Evolutionary conservation across 2,888 invertebrate genomes (phyloP).

Genomic region (Carpatolechia fugitivella): DNA sequence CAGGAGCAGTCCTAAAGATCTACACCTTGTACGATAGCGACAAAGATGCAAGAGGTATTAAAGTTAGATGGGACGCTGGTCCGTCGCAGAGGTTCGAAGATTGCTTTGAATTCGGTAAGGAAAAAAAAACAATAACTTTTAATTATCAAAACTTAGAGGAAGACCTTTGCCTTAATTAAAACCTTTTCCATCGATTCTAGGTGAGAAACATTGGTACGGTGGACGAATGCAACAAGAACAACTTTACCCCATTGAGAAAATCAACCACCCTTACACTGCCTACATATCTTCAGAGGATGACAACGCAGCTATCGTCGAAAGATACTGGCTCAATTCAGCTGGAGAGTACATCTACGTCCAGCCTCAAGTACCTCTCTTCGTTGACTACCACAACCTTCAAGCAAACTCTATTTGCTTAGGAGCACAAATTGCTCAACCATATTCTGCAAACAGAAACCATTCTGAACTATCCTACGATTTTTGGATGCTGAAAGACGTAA

Average conservation of each 20-base stretch:
- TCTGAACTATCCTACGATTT: slow-evolving; percentile 79
- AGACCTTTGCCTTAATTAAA: too few species aligned
- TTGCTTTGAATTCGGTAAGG: slow-evolving; percentile 68
- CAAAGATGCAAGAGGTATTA: slow-evolving; percentile 50
- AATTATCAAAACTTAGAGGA: too few species aligned
- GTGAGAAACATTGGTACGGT: slow-evolving; percentile 82
- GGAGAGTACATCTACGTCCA: slow-evolving; percentile 84
- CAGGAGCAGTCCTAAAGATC: slow-evolving; percentile 50
- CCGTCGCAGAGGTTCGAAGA: slow-evolving; percentile 59
- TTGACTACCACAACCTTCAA: slow-evolving; percentile 82
- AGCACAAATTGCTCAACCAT: slow-evolving; percentile 76
- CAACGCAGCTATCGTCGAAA: slow-evolving; percentile 80
- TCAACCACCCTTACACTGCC: slow-evolving; percentile 69
- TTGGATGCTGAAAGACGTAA: slow-evolving; percentile 79
- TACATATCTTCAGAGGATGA: slow-evolving; percentile 75
- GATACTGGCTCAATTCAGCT: slow-evolving; percentile 86
- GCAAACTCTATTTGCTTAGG: slow-evolving; percentile 79
- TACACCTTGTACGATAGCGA: slow-evolving; percentile 46
- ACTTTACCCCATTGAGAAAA: slow-evolving; percentile 80
- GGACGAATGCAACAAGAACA: slow-evolving; percentile 81
- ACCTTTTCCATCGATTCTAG: too few species aligned
- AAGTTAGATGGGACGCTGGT: slow-evolving; percentile 54
- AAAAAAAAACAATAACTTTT: not conserved
- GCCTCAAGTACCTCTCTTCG: slow-evolving; percentile 82
- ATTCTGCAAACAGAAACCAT: slow-evolving; percentile 55